Base-by-base conservation (phyloP, 2,797 vertebrate species). In the Staurois parvus region DNA sequence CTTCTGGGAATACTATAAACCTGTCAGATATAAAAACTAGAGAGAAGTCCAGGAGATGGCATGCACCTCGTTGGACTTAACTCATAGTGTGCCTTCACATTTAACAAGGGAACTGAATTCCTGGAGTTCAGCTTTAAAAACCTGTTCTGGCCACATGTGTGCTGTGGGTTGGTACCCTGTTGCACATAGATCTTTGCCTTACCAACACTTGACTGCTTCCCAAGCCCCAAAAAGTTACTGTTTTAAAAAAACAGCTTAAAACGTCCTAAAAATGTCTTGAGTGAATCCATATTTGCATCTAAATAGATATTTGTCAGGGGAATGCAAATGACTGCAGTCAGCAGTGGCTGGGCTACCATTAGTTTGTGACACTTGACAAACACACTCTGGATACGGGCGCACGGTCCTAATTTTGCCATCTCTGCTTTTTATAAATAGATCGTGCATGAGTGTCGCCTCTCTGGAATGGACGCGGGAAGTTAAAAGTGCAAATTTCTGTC, bases 331-430 rank as follows among this genome's bases (percentile, higher is more conserved):
- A 11, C 24, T 28, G 45, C 68, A 59, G 52, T 26, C 67, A 56
- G 48, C 45, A 34, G 37, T n/a, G 26, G 19, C 56, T 32, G 2
- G 56, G 72, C 21, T 42, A 21, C 52, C 34, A 82, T 82, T 82
- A 64, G 17, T 74, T 8, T 59, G 34, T 82, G 48, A 72, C 26
- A 74, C 37, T 74, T 82, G 48, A 74, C 70, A 73, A 82, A 74
- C 80, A 30, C 62, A n/a, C 19, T 17, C 26, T 17, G 34, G 68
- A 82, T 40, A 45, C n/a, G 69, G 37, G 34, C 45, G 26, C 66
- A 79, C 29, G 79, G 76, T 64, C 32, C 83, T 84, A 28, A 59
- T 79, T 79, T 72, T 78, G 76, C 68, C 28, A n/a, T 37, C n/a
- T 78, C 66, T 29, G 48, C 48, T 48, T 52, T n/a, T 62, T 84